Evolutionary conservation across 2,113 vertebrate genomes (phyloP).

Genomic region (Leptodactylus fuscus): DNA sequence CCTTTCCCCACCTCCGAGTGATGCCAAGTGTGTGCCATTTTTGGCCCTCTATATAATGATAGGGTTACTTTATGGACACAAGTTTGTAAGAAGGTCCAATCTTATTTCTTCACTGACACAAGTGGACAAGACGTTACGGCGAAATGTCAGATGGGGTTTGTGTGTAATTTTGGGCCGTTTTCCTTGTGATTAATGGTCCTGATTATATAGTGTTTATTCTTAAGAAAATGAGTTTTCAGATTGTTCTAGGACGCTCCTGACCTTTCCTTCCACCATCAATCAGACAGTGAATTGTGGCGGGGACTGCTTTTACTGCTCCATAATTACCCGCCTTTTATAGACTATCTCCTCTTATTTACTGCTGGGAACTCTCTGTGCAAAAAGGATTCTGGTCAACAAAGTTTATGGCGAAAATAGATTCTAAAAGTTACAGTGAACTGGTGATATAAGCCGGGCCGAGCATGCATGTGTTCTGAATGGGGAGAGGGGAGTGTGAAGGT

Average conservation of each 20-base stretch:
- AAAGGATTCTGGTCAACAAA: too few relatives aligned
- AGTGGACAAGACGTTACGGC: too few relatives aligned
- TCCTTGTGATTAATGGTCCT: background rate
- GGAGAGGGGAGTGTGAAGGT: background rate
- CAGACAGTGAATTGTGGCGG: background rate
- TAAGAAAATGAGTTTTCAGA: background rate
- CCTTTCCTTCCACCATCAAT: conserved; percentile 2
- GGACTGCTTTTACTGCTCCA: background rate
- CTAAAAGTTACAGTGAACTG: too few relatives aligned
- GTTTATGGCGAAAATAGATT: too few relatives aligned
- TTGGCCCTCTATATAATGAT: too few relatives aligned
- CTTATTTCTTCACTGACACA: background rate
- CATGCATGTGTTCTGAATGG: background rate
- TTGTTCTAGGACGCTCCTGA: conserved; percentile 31
- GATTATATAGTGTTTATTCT: background rate
- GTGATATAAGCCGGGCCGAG: too few relatives aligned
- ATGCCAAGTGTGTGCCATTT: too few relatives aligned
- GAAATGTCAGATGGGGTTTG: background rate
- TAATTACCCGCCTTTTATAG: background rate
- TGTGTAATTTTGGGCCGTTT: background rate
- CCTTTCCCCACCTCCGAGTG: too few relatives aligned
- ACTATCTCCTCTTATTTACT: too few relatives aligned
- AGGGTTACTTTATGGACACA: background rate
- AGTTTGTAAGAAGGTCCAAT: background rate
- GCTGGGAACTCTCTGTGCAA: too few relatives aligned